phyloP scores from a whole-genome alignment of 2,113 vertebrate species.

The Proterorhinus semilunaris region DNA sequence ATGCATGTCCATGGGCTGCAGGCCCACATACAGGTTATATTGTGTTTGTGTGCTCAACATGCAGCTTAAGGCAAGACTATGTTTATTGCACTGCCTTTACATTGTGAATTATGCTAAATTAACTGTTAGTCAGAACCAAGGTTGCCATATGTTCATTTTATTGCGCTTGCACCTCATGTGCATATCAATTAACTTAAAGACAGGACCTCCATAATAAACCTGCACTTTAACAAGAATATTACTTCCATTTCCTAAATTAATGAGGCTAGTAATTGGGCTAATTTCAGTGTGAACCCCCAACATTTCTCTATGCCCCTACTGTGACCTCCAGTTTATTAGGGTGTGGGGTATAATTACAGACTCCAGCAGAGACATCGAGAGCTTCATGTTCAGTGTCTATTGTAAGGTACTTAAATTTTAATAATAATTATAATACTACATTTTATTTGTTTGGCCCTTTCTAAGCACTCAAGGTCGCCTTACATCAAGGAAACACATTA shows the following conservation, averaged over 20 bases:
- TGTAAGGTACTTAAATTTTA: conserved; percentile 41
- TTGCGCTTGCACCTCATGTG: conserved; percentile 19
- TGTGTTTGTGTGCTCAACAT: no score
- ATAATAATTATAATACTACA: no score
- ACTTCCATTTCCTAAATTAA: conserved; percentile 73
- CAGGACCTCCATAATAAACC: conserved; percentile 69
- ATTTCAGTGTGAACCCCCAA: conserved; percentile 66
- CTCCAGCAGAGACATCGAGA: conserved; percentile 60
- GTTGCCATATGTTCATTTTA: conserved; percentile 2
- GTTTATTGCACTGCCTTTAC: no score
- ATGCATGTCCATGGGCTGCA: no score
- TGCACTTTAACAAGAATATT: conserved; percentile 63
- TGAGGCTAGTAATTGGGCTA: conserved; percentile 73
- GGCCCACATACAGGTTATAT: no score
- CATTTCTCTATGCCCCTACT: conserved; percentile 52
- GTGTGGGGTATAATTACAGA: conserved; percentile 74
- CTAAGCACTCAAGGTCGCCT: no score
- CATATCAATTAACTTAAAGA: conserved; percentile 62
- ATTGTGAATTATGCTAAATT: neutral
- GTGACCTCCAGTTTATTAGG: conserved; percentile 65
- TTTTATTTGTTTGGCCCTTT: no score
- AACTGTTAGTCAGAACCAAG: conserved; percentile 5
- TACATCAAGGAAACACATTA: no score
- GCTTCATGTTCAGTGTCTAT: conserved; percentile 48
- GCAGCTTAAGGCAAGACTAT: no score